A percentile compares a stretch with the other conserved stretches of the same genome.
phyloP scores from a whole-genome alignment of 2,888 invertebrate genomes.

The Aphodius sticticus region DNA sequence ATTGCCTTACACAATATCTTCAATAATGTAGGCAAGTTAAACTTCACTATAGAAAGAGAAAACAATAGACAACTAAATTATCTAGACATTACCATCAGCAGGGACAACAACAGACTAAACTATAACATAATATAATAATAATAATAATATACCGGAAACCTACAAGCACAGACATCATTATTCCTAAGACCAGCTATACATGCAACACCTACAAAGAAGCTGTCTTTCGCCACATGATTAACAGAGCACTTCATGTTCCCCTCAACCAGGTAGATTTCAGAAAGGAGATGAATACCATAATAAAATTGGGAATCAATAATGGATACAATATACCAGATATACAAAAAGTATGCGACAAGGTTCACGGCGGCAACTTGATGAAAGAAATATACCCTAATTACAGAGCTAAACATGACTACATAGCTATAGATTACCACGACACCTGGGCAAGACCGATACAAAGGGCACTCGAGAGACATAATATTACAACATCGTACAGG shows the following conservation, averaged over 20 bases:
- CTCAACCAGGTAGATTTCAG: too few species aligned
- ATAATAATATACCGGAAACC: conserved; percentile 4
- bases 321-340: too few species aligned
- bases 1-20: not conserved
- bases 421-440: too few species aligned
- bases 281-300: too few species aligned
- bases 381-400: too few species aligned
- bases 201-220: too few species aligned
- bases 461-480: not conserved
- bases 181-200: not conserved
- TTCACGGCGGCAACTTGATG: too few species aligned
- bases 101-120: conserved; percentile 6
- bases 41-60: conserved; percentile 24
- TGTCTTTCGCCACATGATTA: too few species aligned
- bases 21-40: conserved; percentile 1
- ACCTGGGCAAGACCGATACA: not conserved
- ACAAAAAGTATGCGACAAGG: too few species aligned
- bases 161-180: conserved; percentile 14
- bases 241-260: too few species aligned
- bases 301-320: too few species aligned
- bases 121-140: conserved; percentile 6
- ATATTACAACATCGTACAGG: not conserved
- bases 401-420: too few species aligned
- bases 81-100: conserved; percentile 16
- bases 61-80: conserved; percentile 17